Evolutionary conservation across 1,140 invertebrate genomes (phyloP), one percentile per base, ranked within the genome.

Genomic region (Zaprionus taronus): DNA sequence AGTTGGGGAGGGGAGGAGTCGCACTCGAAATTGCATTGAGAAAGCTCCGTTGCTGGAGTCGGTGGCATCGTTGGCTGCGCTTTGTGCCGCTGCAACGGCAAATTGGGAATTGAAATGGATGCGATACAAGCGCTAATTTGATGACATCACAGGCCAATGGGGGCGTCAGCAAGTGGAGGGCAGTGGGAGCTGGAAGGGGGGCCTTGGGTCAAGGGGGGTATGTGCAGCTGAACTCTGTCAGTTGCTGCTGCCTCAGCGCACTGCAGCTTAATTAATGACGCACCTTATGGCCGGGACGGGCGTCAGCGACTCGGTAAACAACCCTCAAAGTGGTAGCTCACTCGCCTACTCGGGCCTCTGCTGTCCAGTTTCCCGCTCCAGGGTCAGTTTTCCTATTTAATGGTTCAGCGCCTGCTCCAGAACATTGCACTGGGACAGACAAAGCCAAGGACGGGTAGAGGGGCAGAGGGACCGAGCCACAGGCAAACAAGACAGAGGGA

Each of bases 71-170:
- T n/a, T 17, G 15, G n/a, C n/a, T 47, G 41, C 41, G 38, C 38
- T 41, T 41, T n/a, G 38, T 41, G 38, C 57, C 22, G 36, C 41
- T 24, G 49, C 63, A 67, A 31, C 55, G 1, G 49, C 49, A 28
- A 68, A 47, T 41, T 47, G 60, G 60, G 60, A 72, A 76, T 76
- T 72, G 44, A 72, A 72, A 72, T 72, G 55, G 68, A 72, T 65
- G 61, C 73, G 22, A 72, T 36, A 64, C 53, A 66, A 61, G 61
- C 55, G 55, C 61, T 76, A 72, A 76, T 76, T 76, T 65, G 61
- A 72, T 76, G 68, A 55, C 44, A 64, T 68, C 62, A 51, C 47
- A 51, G 47, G 47, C 47, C 47, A 51, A 72, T 55, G 36, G 41
- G 31, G 41, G 34, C 38, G 41, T 47, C 6, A 9, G 41, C 38